Evolutionary conservation across 2,797 vertebrate species (phyloP).

Genomic region (Amazona ochrocephala): DNA sequence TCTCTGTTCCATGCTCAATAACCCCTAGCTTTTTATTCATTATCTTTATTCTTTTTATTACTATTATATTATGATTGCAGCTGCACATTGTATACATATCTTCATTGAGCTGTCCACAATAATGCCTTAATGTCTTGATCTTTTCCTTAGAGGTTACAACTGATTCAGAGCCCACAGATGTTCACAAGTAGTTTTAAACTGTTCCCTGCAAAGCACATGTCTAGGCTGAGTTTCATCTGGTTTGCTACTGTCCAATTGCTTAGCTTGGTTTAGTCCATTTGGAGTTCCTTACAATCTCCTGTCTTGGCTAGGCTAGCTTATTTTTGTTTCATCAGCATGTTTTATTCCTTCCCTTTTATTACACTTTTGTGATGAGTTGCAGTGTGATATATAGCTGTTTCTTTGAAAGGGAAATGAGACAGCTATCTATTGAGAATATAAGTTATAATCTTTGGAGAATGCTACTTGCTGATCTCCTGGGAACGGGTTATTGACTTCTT

Average conservation of each 20-base stretch:
- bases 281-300: neutral
- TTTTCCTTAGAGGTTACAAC: neutral
- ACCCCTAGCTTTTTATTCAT: neutral
- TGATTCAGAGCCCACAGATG: neutral
- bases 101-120: neutral
- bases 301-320: neutral
- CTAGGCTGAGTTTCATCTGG: neutral
- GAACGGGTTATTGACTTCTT: conserved; percentile 34
- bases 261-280: neutral
- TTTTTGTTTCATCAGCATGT: conserved; percentile 22
- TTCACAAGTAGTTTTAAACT: conserved; percentile 26
- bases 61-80: neutral
- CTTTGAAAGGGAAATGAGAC: conserved; percentile 50
- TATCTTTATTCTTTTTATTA: neutral
- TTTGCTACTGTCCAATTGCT: neutral
- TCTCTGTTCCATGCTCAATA: neutral
- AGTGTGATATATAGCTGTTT: neutral
- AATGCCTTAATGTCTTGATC: neutral
- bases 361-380: neutral
- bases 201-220: neutral
- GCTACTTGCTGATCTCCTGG: conserved; percentile 11
- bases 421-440: conserved; percentile 15
- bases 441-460: conserved; percentile 11
- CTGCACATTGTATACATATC: neutral
- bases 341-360: conserved; percentile 28